Evolutionary conservation across 2,797 vertebrate species (phyloP), one percentile per base, ranked within the genome.

Genomic region (Catostomus latipinnis): DNA sequence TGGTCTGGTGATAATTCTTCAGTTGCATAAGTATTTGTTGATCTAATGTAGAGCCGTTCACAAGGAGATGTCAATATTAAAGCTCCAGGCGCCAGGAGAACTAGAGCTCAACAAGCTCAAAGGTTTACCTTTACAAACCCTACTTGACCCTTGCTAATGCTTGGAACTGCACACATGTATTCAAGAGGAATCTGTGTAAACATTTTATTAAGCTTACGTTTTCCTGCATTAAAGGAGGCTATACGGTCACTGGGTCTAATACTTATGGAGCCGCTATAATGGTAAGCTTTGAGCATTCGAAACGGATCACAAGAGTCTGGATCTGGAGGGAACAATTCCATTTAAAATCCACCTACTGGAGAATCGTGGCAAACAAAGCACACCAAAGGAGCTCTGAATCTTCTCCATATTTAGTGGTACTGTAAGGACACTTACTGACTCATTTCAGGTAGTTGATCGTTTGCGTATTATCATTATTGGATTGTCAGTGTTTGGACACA

Each of bases 1-100:
- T 66, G 73, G 13, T 60, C 70, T 1, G 54, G 50, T 69, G 13
- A 7, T 8, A 48, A 12, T 34, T 34, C 34, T 57, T 72, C 16
- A 57, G 4, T 56, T 69, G 57, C 50, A 50, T 22, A 43, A 61
- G 56, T 11, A 34, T 48, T 45, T 52, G 62, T 63, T 57, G 49
- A 67, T 58, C 6, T 43, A 7, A 22, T 67, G 43, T 12, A 22
- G 62, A 48, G 34, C 8, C 1, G 77, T 81, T 81, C 11, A 78
- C 57, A 68, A 2, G 57, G 74, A 77, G 50, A 74, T 57, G 14
- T 69, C 50, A 16, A 52, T 68, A 83, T 56, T 67, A 18, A 66
- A 66, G 8, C 13, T 12, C 67, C 18, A 1, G 76, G 48, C 9
- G 6, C 7, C 1, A 8, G 6, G 34, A 53, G 66, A 69, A 11